Base-by-base conservation (phyloP, 2,888 invertebrate genomes). In the Spisula solida region DNA sequence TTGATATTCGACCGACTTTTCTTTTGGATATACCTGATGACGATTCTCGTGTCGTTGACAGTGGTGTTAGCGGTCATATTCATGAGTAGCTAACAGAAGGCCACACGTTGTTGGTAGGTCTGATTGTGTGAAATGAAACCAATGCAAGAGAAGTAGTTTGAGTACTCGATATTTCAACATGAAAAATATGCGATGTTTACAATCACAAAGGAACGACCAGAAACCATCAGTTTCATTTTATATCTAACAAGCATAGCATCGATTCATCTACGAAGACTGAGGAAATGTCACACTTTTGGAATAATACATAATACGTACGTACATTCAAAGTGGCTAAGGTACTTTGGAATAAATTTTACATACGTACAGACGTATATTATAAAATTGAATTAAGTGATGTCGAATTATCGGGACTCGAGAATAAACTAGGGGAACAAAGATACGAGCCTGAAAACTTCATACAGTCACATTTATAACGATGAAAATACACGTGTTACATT, bases 1-100 rank as follows among this genome's bases (percentile, higher is more conserved):
- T 92, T 96, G 31, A 95, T 96, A 80, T 94, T 96, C 81, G 96
- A 96, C 92, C 89, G 96, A 86, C 93, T 96, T 70, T 96, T 96
- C 90, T 96, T 96, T 93, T 94, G 94, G 87, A 91, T 96, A 81
- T 96, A 96, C 83, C 89, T 96, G 47, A 89, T 94, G 79, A 94
- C 95, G 41, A 96, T 96, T 84, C 87, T 95, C 29, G 94, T 95
- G 6, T 96, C 96, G 8, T 92, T 96, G 85, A 92, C 94, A 29
- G 94, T 95, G 10, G 93, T 95, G 70, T 88, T 95, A 91, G 93
- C 94, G 25, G 92, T 95, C 51, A 94, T 95, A 56, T 93, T 93
- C 85, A 87, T 81, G 82, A 84, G 86, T 56, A 87, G 75, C 55
- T 91, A 87, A 88, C 60, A 66, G 60, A 66, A 66, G 60, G n/a